A percentile compares a stretch with the other conserved stretches of the same genome.
These are phyloP conservation scores for Drosophila varians DNA, from an alignment of 1,140 invertebrate species.

Conservation along the genomic window DNA sequence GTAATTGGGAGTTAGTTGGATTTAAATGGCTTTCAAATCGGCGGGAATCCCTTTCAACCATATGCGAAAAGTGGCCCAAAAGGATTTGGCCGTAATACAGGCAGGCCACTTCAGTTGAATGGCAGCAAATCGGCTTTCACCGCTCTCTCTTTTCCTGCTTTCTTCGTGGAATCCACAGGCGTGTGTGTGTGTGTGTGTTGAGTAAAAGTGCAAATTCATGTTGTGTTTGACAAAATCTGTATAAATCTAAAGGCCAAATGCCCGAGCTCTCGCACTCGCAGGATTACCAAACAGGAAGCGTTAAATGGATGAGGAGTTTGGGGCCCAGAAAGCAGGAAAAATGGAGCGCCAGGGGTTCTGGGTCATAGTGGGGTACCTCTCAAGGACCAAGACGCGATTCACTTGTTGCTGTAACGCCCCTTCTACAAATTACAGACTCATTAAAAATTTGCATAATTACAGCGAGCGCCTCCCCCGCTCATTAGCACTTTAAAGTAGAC, in stretches of 20 bases:
- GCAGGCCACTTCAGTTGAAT: conserved; percentile 15
- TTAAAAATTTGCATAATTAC: conserved; percentile 82
- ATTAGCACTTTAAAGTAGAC: conserved; percentile 64
- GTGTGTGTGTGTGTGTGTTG: conserved; percentile 15
- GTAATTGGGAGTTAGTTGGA: background rate
- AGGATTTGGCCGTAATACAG: conserved; percentile 25
- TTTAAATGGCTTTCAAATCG: background rate
- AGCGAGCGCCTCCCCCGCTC: conserved; percentile 20
- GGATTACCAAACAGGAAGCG: conserved; percentile 34
- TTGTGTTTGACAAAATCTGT: conserved; percentile 81
- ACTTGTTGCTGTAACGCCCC: conserved; percentile 49
- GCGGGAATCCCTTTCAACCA: background rate
- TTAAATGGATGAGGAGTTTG: background rate
- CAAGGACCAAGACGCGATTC: conserved; percentile 15
- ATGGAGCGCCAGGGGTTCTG: conserved; percentile 7
- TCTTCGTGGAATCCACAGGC: background rate
- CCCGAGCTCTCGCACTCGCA: conserved; percentile 28
- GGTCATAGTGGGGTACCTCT: conserved; percentile 31
- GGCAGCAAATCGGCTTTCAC: conserved; percentile 40
- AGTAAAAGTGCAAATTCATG: conserved; percentile 79
- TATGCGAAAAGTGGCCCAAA: conserved; percentile 20
- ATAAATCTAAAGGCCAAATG: conserved; percentile 77
- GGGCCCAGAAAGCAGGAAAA: background rate
- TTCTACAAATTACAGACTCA: conserved; percentile 70
- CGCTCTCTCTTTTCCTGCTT: conserved; percentile 1